Percentiles rank a stretch among this genome's conserved stretches.
phyloP scores from a whole-genome alignment of 2,113 vertebrate genomes.

The Tragelaphus scriptus region DNA sequence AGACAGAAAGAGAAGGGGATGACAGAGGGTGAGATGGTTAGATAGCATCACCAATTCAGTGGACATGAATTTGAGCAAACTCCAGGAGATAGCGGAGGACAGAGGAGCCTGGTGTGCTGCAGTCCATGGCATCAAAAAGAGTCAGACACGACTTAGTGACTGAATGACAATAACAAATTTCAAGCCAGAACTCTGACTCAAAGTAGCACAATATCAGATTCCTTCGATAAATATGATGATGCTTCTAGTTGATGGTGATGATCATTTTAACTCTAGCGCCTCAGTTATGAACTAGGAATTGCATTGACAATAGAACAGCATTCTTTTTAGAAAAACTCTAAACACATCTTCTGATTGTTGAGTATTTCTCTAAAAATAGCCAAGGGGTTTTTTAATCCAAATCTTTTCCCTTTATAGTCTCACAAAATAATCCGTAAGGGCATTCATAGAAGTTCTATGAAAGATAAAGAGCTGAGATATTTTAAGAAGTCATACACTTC shows the following conservation, averaged over 20 bases:
- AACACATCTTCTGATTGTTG: background rate
- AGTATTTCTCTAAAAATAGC: conserved; percentile 44
- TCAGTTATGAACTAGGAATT: background rate
- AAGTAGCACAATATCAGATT: background rate
- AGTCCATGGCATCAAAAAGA: background rate
- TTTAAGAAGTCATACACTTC: conserved; percentile 40
- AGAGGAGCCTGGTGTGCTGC: background rate
- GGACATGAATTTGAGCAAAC: background rate
- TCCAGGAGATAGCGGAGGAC: background rate
- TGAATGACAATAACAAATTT: background rate
- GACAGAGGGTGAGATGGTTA: background rate
- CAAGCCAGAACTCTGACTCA: background rate
- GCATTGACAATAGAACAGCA: background rate
- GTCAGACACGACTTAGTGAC: background rate
- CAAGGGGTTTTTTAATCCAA: background rate
- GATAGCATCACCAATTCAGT: background rate
- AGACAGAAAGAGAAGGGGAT: background rate
- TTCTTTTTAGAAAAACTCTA: background rate
- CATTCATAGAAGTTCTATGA: conserved; percentile 22
- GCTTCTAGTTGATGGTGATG: background rate
- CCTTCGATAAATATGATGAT: background rate
- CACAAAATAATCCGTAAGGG: background rate
- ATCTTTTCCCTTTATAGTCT: background rate
- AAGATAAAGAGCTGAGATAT: conserved; percentile 34
- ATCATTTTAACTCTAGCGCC: background rate